phyloP scores from a whole-genome alignment of 1,140 invertebrate species.

The Thaumetopoea pityocampa region DNA sequence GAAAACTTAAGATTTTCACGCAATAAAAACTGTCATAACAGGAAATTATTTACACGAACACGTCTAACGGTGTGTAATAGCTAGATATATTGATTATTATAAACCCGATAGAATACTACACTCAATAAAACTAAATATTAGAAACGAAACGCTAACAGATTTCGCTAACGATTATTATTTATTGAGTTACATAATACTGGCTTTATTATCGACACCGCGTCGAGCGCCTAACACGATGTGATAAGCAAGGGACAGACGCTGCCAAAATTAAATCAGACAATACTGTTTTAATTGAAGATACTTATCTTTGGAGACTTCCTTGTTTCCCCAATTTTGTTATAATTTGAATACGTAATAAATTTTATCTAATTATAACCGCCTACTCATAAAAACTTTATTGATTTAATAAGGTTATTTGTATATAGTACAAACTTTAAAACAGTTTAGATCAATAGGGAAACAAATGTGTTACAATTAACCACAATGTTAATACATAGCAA shows the following conservation, averaged over 20 bases:
- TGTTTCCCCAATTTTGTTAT: neutral
- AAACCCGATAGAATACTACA: constrained; percentile 1
- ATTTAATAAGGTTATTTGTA: too few relatives aligned
- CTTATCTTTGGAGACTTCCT: neutral
- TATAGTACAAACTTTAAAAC: too few relatives aligned
- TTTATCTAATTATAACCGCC: constrained; percentile 2
- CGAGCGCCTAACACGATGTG: neutral
- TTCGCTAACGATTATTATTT: constrained; percentile 4
- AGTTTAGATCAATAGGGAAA: too few relatives aligned
- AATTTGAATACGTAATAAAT: neutral
- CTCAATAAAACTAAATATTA: neutral
- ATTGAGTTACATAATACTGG: neutral
- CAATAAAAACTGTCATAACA: too few relatives aligned
- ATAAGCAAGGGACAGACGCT: constrained; percentile 1
- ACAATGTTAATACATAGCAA: too few relatives aligned
- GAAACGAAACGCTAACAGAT: neutral
- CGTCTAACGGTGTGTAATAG: too few relatives aligned
- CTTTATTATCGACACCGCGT: neutral
- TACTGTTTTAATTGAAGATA: neutral
- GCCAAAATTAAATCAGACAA: constrained; percentile 1
- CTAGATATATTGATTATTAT: constrained; percentile 2
- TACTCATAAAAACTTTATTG: too few relatives aligned
- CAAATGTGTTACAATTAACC: too few relatives aligned
- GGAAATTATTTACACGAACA: too few relatives aligned
- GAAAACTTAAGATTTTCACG: too few relatives aligned